Evolutionary conservation across 1,140 invertebrate species (phyloP), one percentile per base, ranked within the genome.

Genomic region (Drosophila malerkotliana): DNA sequence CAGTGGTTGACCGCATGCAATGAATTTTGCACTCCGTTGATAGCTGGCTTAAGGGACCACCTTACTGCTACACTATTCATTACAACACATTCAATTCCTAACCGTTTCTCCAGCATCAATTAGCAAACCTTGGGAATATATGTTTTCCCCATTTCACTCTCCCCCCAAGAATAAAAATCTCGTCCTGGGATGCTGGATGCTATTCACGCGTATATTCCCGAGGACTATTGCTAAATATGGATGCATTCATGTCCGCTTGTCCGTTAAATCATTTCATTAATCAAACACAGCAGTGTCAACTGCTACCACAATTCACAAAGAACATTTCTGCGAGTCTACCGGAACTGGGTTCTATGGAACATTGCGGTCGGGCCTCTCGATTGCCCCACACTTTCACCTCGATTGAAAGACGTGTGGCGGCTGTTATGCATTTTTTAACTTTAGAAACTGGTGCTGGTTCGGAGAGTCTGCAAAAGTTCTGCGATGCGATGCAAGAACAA

Each of bases 1-100:
- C 63, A 69, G 52, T 68, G 66, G 63, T 69, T 71, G 71, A 73
- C 48, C 51, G 71, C 71, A 72, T 73, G 44, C 72, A 54, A 30
- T 72, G 49, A 24, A 39, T 48, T 53, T 59, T 72, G 52, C 44
- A 68, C 68, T 72, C 59, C 54, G 54, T 72, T 72, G 30, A 52
- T 56, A 72, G 51, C 26, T 37, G 68, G 68, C 49, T 30, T 52
- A 57, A 55, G 41, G 66, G 55, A 34, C 48, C 68, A 64, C 26
- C 44, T 58, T 71, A 69, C 67, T 69, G 37, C 32, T 49, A 71
- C 67, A 71, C 67, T 18, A n/a, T 32, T 71, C 67, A 71, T 71
- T 47, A n/a, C 45, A 71, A 69, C 32, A 69, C 67, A 71, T 67
- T 9, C 18, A 52, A 18, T 49, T 30, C 41, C 45, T 68, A 68